phyloP scores from a whole-genome alignment of 2,888 invertebrate species.

The Lithophane leautieri region DNA sequence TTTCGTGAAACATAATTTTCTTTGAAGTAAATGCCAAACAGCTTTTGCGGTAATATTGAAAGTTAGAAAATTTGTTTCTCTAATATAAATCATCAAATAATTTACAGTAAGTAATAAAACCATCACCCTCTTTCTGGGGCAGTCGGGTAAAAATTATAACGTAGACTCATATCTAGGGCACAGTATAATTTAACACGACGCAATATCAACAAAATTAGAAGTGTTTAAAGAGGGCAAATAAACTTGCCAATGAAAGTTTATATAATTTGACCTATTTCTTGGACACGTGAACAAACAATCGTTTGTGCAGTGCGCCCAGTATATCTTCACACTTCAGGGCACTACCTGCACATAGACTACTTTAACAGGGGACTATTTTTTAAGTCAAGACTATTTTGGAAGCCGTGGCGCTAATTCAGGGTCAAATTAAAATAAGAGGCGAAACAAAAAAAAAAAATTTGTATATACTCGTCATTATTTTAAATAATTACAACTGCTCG shows the following conservation, averaged over 20 bases:
- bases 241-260: constrained; percentile 32
- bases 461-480: not conserved
- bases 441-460: not conserved
- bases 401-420: not conserved
- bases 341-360: not conserved
- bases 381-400: not conserved
- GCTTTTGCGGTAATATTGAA: not conserved
- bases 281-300: constrained; percentile 32
- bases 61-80: not conserved
- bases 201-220: constrained; percentile 14
- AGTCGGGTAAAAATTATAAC: not conserved
- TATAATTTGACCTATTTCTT: constrained; percentile 40
- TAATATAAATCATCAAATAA: not conserved
- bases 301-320: not conserved
- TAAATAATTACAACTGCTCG: not conserved
- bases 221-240: constrained; percentile 16
- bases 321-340: not conserved
- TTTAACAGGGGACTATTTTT: not conserved
- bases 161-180: constrained; percentile 1
- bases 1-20: not conserved
- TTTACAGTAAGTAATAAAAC: not conserved
- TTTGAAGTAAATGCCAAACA: not conserved
- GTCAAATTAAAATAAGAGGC: not conserved
- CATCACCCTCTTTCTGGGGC: too few species aligned
- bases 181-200: not conserved